phyloP scores from a whole-genome alignment of 1,140 invertebrate genomes.

The Babylonia areolata region DNA sequence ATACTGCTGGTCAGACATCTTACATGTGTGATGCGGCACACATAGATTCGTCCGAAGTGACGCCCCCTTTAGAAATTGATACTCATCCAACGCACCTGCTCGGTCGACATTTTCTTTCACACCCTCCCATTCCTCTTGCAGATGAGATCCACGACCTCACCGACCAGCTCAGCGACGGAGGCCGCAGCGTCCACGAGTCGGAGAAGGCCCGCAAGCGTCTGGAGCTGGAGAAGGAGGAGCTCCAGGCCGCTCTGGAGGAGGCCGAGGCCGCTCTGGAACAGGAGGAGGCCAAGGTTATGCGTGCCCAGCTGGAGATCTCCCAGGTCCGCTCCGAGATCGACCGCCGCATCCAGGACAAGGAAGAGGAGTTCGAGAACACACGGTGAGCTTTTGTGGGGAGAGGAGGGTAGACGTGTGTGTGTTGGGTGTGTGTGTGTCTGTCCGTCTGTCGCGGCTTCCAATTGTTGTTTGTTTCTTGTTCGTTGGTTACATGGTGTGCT shows the following conservation, averaged over 20 bases:
- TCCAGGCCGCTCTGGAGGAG: slow-evolving; percentile 98
- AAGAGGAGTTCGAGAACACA: slow-evolving; percentile 99
- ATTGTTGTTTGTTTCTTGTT: too few species aligned
- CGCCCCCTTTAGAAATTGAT: too few species aligned
- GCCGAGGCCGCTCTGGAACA: slow-evolving; percentile 99
- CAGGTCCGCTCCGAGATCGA: slow-evolving; percentile 99
- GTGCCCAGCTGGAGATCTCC: slow-evolving; percentile 96
- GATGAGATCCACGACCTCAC: slow-evolving; percentile 99
- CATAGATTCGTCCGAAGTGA: too few species aligned
- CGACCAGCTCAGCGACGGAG: slow-evolving; percentile 99
- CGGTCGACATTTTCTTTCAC: too few species aligned
- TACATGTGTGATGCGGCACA: too few species aligned
- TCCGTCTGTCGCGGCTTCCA: too few species aligned
- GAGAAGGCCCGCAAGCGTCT: slow-evolving; percentile 98
- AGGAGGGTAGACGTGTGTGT: too few species aligned
- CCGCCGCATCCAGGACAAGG: slow-evolving; percentile 97
- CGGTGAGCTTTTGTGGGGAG: slow-evolving; percentile 77
- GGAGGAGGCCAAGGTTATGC: slow-evolving; percentile 82
- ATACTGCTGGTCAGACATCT: too few species aligned
- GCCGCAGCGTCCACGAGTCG: slow-evolving; percentile 93
- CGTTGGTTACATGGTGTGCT: too few species aligned
- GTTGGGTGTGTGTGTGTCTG: too few species aligned
- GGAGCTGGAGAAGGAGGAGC: slow-evolving; percentile 99
- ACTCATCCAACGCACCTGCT: too few species aligned
- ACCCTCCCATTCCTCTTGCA: slow-evolving; percentile 47